These are phyloP conservation scores for Ginglymostoma cirratum DNA, from an alignment of 2,113 vertebrate genomes.

Conservation along the genomic window DNA sequence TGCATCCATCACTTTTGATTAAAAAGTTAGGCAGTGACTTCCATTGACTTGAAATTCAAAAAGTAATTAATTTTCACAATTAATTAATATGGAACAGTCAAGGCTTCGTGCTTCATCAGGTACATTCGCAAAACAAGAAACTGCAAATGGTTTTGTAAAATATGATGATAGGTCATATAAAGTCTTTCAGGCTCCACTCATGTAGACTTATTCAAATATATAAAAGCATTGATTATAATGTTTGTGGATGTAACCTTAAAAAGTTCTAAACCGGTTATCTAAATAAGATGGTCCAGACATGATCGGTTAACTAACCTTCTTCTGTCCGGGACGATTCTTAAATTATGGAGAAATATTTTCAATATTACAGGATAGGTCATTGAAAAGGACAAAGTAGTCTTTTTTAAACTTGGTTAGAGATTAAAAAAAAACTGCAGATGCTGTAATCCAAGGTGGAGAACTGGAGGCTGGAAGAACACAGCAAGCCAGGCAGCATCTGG, in stretches of 20 bases:
- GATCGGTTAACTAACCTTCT: not conserved
- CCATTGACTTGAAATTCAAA: not conserved
- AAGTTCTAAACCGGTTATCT: not conserved
- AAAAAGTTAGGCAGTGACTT: not conserved
- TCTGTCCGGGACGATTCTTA: not conserved
- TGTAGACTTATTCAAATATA: not conserved
- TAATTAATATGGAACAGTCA: not conserved
- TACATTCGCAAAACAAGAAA: not conserved
- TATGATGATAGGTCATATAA: not conserved
- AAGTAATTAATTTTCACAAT: not conserved
- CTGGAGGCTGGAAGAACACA: no score
- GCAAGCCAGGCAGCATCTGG: no score
- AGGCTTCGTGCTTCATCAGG: not conserved
- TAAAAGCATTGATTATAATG: not conserved
- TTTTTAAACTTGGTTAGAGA: not conserved
- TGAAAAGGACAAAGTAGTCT: not conserved
- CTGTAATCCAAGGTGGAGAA: no score
- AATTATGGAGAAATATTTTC: not conserved
- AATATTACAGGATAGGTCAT: not conserved
- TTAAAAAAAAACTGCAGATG: no score
- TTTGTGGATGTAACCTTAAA: not conserved
- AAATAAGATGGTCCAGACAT: not conserved
- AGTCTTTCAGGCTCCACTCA: not conserved
- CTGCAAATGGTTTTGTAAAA: not conserved
- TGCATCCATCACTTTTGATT: not conserved